A percentile compares a stretch with the other conserved stretches of the same genome.
Conservation (phyloP, 2,797 vertebrate genomes). For the Sibirionetta formosa region DNA sequence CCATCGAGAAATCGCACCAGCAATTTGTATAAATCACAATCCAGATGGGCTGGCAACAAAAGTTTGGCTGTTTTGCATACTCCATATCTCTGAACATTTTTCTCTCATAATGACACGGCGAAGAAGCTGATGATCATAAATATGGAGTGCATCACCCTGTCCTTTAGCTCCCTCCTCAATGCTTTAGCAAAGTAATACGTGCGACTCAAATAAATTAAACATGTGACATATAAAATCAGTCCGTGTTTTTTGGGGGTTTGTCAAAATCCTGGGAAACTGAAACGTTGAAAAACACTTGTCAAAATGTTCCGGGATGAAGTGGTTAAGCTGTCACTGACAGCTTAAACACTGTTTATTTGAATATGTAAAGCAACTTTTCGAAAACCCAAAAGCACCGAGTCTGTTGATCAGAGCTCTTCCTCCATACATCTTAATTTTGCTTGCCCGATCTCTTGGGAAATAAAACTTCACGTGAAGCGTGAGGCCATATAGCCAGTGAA, state of each 20-base stretch:
- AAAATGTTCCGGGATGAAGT: slow-evolving; percentile 62
- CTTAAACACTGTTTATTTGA: slow-evolving; percentile 68
- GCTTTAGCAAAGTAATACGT: slow-evolving; percentile 23
- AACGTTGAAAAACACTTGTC: slow-evolving; percentile 58
- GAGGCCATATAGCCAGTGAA: neutral
- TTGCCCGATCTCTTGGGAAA: neutral
- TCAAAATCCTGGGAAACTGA: slow-evolving; percentile 52
- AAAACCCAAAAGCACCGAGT: neutral
- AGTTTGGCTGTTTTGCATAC: neutral
- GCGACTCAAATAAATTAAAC: slow-evolving; percentile 63
- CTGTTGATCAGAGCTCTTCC: slow-evolving; percentile 33
- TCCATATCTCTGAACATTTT: neutral
- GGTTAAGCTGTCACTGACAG: slow-evolving; percentile 67
- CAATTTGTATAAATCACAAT: neutral
- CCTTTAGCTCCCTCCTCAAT: slow-evolving; percentile 10
- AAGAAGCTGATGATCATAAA: slow-evolving; percentile 48
- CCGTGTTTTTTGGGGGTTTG: slow-evolving; percentile 32
- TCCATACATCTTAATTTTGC: slow-evolving; percentile 1
- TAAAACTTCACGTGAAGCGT: neutral
- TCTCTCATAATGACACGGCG: neutral
- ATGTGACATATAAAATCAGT: slow-evolving; percentile 45
- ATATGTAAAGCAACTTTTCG: slow-evolving; percentile 49
- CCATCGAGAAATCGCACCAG: neutral
- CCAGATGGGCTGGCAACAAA: neutral
- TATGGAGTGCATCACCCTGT: neutral